phyloP scores from a whole-genome alignment of 2,888 invertebrate genomes.

The Dilophus febrilis region DNA sequence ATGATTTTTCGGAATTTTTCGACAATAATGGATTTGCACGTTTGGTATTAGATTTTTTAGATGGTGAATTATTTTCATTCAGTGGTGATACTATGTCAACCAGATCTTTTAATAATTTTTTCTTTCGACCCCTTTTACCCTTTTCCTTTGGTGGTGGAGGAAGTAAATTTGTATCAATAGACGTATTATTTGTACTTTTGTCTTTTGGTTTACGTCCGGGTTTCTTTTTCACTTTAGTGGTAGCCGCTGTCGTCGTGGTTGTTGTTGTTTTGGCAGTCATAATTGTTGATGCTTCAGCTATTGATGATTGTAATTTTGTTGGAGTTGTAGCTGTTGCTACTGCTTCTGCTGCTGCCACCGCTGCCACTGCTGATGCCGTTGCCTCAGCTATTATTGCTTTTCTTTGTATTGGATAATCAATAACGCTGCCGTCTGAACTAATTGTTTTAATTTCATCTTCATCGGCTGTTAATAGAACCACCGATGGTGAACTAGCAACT shows the following conservation, averaged over 20 bases:
- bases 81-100: not conserved
- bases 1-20: constrained; percentile 1
- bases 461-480: constrained; percentile 12
- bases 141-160: not conserved
- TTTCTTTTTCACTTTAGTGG: constrained; percentile 30
- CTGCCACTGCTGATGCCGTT: constrained; percentile 6
- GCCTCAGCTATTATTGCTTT: constrained; percentile 9
- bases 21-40: not conserved
- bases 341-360: not conserved
- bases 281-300: too few species aligned
- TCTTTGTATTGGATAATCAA: constrained; percentile 11
- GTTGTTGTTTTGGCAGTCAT: too few species aligned
- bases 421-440: constrained; percentile 12
- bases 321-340: too few species aligned
- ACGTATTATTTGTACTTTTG: not conserved
- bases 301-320: too few species aligned
- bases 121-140: not conserved
- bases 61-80: too few species aligned
- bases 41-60: not conserved
- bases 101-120: not conserved
- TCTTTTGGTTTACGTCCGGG: constrained; percentile 22
- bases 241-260: constrained; percentile 22
- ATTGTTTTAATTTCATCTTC: constrained; percentile 31
- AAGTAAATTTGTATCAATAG: too few species aligned
- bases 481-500: constrained; percentile 8